Conservation (phyloP, 2,888 invertebrate genomes). For the Drosophila yooni region DNA sequence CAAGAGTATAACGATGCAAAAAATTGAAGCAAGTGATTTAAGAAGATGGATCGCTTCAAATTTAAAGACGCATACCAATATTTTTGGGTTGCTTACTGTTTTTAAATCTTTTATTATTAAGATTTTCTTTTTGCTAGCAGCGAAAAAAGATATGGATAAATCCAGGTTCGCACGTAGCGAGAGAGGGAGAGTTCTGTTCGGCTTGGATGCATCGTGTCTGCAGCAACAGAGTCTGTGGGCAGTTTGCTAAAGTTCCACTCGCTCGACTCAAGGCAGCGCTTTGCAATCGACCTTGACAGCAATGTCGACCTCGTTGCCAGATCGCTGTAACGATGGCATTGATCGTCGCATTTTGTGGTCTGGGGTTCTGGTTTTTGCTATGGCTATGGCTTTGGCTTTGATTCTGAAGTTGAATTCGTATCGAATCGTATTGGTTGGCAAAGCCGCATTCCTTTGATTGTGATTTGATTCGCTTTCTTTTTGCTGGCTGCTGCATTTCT, state of each 20-base stretch:
- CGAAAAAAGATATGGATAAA: conserved; percentile 34
- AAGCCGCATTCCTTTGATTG: conserved; percentile 69
- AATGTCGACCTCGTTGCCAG: conserved; percentile 61
- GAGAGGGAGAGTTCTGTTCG: conserved; percentile 22
- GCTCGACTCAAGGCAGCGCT: conserved; percentile 53
- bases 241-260: conserved; percentile 23
- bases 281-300: conserved; percentile 66
- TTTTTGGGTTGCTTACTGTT: conserved; percentile 1
- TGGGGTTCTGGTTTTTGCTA: conserved; percentile 14
- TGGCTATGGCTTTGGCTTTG: conserved; percentile 16
- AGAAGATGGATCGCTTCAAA: conserved; percentile 39
- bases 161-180: conserved; percentile 3
- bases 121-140: conserved; percentile 28
- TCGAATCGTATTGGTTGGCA: conserved; percentile 23
- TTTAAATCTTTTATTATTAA: neutral
- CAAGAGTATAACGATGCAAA: conserved; percentile 34
- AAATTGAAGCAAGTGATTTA: conserved; percentile 53
- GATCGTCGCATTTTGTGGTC: conserved; percentile 32
- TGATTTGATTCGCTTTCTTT: conserved; percentile 58
- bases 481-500: conserved; percentile 39
- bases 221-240: conserved; percentile 13
- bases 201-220: conserved; percentile 45
- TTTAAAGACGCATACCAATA: conserved; percentile 12
- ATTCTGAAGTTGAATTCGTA: conserved; percentile 15
- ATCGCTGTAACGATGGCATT: conserved; percentile 47